Percentiles rank a stretch among this genome's conserved stretches.
These are phyloP conservation scores for Tyrannus savana DNA, from an alignment of 2,113 vertebrate genomes.

Conservation along the genomic window DNA sequence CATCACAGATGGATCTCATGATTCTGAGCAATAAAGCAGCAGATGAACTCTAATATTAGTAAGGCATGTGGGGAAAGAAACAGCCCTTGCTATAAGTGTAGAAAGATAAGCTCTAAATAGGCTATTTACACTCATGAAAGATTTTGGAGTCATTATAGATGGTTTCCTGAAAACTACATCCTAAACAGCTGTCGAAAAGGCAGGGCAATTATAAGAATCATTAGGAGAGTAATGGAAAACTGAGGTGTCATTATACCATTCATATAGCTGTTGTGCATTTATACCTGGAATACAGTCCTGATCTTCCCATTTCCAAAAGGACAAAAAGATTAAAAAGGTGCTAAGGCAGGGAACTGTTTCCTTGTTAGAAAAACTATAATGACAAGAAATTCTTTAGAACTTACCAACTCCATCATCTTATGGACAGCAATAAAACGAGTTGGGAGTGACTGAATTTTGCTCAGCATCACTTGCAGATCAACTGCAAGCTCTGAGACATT, in stretches of 20 bases:
- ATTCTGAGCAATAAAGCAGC: slow-evolving; percentile 8
- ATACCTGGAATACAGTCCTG: not conserved
- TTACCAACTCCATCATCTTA: not conserved
- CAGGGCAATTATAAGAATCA: not conserved
- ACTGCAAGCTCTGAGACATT: not conserved
- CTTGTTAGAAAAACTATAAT: not conserved
- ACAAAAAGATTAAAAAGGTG: not conserved
- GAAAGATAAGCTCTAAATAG: not conserved
- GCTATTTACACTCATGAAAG: not conserved
- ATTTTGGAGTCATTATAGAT: not conserved
- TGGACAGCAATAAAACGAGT: not conserved
- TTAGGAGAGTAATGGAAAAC: not conserved
- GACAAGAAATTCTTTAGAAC: not conserved
- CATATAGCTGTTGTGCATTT: not conserved
- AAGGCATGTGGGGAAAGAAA: not conserved
- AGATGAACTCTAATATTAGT: slow-evolving; percentile 46
- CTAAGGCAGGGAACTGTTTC: not conserved
- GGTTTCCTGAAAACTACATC: slow-evolving; percentile 5
- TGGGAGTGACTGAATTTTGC: not conserved
- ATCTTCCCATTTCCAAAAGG: not conserved
- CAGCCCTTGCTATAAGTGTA: not conserved
- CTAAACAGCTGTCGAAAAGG: not conserved
- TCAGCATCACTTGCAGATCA: not conserved
- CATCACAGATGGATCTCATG: not conserved
- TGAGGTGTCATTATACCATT: not conserved